Conservation (phyloP, 2,113 vertebrate species). For the Pteropus alecto region DNA sequence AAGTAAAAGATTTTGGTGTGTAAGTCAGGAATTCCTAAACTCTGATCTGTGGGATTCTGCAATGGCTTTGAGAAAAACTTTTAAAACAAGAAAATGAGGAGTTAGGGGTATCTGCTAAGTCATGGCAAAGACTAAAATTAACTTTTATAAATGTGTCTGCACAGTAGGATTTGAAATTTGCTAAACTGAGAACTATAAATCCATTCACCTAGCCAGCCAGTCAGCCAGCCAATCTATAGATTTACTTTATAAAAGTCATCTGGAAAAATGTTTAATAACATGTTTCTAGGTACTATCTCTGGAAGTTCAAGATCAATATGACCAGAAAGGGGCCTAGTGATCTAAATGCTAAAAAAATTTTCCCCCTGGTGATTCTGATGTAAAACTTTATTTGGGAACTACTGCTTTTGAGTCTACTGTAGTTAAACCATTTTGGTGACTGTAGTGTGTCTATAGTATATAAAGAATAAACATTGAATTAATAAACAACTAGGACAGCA, state of each 20-base stretch:
- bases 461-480: background rate
- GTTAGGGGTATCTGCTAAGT: background rate
- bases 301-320: background rate
- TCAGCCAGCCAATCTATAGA: background rate
- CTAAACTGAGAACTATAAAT: background rate
- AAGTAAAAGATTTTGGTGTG: background rate
- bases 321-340: background rate
- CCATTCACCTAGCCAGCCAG: background rate
- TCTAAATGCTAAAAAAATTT: background rate
- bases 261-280: background rate
- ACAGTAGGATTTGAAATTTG: background rate
- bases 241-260: background rate
- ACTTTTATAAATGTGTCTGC: background rate
- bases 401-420: background rate
- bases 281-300: background rate
- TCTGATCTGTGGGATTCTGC: background rate
- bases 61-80: background rate
- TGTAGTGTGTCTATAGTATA: background rate
- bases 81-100: background rate
- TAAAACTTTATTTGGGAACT: background rate
- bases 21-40: background rate
- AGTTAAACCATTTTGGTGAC: slow-evolving; percentile 5
- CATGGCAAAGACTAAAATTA: background rate
- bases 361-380: background rate
- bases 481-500: background rate